These are phyloP conservation scores for Threskiornis aethiopicus DNA, from an alignment of 2,797 vertebrate genomes.

Conservation along the genomic window DNA sequence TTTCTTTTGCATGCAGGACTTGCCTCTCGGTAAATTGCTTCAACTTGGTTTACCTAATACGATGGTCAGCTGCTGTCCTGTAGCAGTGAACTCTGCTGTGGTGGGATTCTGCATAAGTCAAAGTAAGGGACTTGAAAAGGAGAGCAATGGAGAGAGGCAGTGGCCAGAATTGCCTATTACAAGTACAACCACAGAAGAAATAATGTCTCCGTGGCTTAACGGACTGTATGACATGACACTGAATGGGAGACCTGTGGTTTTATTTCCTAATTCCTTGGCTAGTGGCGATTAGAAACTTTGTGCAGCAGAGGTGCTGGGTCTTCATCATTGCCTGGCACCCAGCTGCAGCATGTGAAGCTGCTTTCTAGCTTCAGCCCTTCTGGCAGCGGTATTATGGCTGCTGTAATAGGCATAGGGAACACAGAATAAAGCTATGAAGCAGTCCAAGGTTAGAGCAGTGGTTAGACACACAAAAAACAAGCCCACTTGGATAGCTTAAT, in stretches of 20 bases:
- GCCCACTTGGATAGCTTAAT: background rate
- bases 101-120: accelerated
- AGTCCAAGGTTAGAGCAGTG: background rate
- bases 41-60: background rate
- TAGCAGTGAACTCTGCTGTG: background rate
- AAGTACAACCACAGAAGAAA: background rate
- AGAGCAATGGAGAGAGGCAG: background rate
- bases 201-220: background rate
- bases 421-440: background rate
- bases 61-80: background rate
- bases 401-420: background rate
- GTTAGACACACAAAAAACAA: background rate
- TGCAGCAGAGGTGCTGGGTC: background rate
- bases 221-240: background rate
- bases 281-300: background rate
- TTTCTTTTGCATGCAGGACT: background rate
- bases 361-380: background rate
- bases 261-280: background rate
- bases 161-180: background rate
- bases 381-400: background rate
- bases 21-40: background rate
- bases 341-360: background rate
- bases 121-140: background rate
- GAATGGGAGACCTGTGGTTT: background rate
- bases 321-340: background rate